Evolutionary conservation across 2,113 vertebrate genomes (phyloP).

Genomic region (Prochilodus magdalenae): DNA sequence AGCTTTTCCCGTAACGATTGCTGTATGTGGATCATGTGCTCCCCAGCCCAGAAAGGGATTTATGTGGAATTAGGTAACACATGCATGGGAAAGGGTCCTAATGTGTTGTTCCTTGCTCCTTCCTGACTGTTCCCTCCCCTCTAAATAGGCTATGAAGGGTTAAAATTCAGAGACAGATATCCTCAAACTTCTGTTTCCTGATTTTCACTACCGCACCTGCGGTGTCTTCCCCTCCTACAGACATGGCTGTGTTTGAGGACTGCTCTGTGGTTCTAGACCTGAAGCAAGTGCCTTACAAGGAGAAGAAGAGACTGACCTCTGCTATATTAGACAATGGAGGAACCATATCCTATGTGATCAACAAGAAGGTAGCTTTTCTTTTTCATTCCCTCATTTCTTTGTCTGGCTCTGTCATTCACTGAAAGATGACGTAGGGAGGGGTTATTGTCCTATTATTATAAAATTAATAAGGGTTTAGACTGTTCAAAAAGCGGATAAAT

Average conservation of each 20-base stretch:
- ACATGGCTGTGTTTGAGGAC: slow-evolving; percentile 75
- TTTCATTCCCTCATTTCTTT: too few relatives aligned
- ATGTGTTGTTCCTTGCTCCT: neutral
- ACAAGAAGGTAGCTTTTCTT: slow-evolving; percentile 71
- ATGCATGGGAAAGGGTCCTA: neutral
- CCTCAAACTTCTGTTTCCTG: neutral
- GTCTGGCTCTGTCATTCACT: too few relatives aligned
- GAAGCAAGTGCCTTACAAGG: slow-evolving; percentile 70
- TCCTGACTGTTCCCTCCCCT: neutral
- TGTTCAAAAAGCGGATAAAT: too few relatives aligned
- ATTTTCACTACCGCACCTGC: neutral
- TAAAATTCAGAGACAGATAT: neutral
- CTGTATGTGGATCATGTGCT: neutral
- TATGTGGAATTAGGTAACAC: neutral
- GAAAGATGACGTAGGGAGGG: too few relatives aligned
- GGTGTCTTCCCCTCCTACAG: slow-evolving; percentile 27
- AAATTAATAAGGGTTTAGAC: too few relatives aligned
- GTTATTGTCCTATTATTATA: too few relatives aligned
- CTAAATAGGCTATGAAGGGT: neutral
- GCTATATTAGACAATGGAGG: slow-evolving; percentile 79
- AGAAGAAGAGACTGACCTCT: slow-evolving; percentile 76
- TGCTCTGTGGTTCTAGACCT: slow-evolving; percentile 78
- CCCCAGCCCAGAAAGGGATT: too few relatives aligned
- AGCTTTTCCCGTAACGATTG: neutral
- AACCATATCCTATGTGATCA: slow-evolving; percentile 75